Evolutionary conservation across 2,888 invertebrate genomes (phyloP).

Genomic region (Cheilosia impressa): DNA sequence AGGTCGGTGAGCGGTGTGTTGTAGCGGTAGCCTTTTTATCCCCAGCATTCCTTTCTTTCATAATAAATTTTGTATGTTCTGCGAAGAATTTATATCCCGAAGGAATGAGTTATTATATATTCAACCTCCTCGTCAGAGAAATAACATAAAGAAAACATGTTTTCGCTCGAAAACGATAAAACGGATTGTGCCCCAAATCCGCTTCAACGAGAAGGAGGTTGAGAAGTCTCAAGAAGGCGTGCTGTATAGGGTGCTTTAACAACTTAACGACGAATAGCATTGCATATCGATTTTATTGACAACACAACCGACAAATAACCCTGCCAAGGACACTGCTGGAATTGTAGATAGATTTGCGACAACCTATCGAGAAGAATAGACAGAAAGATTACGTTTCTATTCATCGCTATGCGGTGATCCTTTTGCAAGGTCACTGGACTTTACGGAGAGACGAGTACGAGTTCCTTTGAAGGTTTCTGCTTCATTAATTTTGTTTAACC

Average conservation of each 20-base stretch:
- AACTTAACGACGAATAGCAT: constrained; percentile 19
- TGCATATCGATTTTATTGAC: neutral
- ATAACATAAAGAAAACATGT: neutral
- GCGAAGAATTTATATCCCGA: constrained; percentile 64
- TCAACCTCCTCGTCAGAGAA: neutral
- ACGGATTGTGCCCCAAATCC: constrained; percentile 11
- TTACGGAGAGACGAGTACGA: neutral
- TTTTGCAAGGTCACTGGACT: neutral
- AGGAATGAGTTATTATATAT: constrained; percentile 39
- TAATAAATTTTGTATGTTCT: constrained; percentile 49
- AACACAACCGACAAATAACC: neutral
- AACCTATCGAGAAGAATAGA: neutral
- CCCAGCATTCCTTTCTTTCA: constrained; percentile 26
- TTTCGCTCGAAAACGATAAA: neutral
- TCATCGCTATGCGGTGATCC: constrained; percentile 7
- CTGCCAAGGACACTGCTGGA: constrained; percentile 22
- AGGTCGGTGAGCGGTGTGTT: constrained; percentile 35
- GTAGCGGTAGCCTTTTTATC: constrained; percentile 1
- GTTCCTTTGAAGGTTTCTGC: neutral
- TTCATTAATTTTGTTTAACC: constrained; percentile 27
- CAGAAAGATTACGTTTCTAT: constrained; percentile 5
- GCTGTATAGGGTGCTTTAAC: constrained; percentile 1
- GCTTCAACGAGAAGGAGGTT: constrained; percentile 16
- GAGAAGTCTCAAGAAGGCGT: constrained; percentile 9
- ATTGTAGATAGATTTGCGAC: constrained; percentile 6